Evolutionary conservation across 2,888 invertebrate species (phyloP), one percentile per base, ranked within the genome.

Genomic region (Nomada fabriciana): DNA sequence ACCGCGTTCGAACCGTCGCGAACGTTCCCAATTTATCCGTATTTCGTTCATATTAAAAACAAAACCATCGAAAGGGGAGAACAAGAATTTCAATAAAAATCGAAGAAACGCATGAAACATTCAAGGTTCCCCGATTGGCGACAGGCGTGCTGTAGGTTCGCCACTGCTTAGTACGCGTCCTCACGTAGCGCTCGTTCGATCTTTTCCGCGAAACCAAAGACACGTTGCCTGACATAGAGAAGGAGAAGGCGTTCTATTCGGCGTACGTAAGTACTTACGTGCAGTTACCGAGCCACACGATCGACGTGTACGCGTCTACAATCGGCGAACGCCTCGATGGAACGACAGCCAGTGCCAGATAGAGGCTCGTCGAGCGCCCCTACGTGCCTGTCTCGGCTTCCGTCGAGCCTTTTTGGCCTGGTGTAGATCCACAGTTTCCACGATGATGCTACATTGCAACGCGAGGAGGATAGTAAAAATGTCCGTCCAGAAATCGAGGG

Each of bases 161-260:
- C 68, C 55, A 59, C 23, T 80, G 80, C 87, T 91, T 91, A 86
- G 88, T 89, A 89, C 90, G 90, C 90, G 91, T 91, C 90, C 91
- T 90, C 92, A 93, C 92, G 93, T 92, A 90, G 89, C 75, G 76
- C 89, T 91, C 89, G 90, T 89, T 91, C 91, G 91, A 90, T 90
- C 91, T 89, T 91, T 93, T 93, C 93, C 89, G 91, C 93, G 93
- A 92, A 93, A 88, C 89, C 87, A 80, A 84, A 89, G 90, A 84
- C 89, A 86, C 87, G 90, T 87, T 88, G 89, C 83, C 88, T 88
- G 89, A 89, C 90, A 85, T 85, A 87, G 87, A 88, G 85, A 88
- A 79, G 83, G 84, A 85, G 82, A 84, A 59, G 82, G 79, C 84
- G 84, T 83, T 87, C 88, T 90, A 90, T 89, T 89, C 90, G 89